Conservation (phyloP, 2,888 invertebrate species). For the Mesorhabditis spiculigera region DNA sequence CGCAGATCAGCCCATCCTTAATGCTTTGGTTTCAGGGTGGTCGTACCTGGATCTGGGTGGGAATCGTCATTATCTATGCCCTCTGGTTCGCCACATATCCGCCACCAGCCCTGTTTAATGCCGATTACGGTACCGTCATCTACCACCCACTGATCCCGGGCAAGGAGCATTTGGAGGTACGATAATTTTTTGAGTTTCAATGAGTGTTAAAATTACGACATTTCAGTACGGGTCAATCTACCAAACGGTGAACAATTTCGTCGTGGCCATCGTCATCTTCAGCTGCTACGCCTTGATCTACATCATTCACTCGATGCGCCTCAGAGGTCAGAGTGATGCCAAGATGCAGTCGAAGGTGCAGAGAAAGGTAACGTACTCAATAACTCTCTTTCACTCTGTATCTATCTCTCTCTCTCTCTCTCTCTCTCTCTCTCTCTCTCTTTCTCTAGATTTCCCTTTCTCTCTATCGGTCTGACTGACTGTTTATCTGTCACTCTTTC, state of each 20-base stretch:
- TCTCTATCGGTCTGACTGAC: too few species aligned
- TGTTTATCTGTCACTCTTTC: too few species aligned
- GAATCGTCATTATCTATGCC: background rate
- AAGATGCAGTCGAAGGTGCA: background rate
- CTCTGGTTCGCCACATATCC: background rate
- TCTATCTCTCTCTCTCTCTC: too few species aligned
- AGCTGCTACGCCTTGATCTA: background rate
- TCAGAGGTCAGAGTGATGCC: background rate
- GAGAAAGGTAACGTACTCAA: background rate
- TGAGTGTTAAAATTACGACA: background rate
- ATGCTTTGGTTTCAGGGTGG: too few species aligned
- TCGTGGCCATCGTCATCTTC: background rate
- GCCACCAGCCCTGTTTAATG: background rate
- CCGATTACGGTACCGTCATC: slow-evolving; percentile 4
- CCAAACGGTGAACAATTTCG: background rate
- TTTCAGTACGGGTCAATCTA: background rate
- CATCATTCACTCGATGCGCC: background rate
- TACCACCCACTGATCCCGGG: background rate
- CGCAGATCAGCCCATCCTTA: too few species aligned
- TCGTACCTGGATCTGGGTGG: background rate
- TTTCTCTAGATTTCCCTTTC: too few species aligned
- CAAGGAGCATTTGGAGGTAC: background rate
- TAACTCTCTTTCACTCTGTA: too few species aligned
- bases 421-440: too few species aligned
- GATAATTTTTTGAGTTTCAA: background rate